Evolutionary conservation across 1,140 invertebrate genomes (phyloP).

Genomic region (Galendromus occidentalis): DNA sequence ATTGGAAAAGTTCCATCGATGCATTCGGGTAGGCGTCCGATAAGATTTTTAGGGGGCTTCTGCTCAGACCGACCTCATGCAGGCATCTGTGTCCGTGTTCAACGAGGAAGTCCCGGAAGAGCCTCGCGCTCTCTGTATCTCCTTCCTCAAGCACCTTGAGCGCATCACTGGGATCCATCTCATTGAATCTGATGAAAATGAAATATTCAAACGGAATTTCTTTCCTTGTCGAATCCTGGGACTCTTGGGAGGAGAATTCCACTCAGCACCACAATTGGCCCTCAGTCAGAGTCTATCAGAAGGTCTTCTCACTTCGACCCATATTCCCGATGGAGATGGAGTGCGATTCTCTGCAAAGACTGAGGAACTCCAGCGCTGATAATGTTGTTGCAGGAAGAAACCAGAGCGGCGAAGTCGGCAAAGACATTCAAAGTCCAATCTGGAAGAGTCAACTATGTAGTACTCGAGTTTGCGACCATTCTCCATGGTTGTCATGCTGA

Average conservation of each 20-base stretch:
- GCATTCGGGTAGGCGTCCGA: no score
- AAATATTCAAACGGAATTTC: no score
- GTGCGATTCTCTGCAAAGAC: not conserved
- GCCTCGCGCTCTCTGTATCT: constrained; percentile 30
- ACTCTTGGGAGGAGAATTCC: no score
- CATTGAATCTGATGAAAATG: not conserved
- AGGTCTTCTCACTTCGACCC: not conserved
- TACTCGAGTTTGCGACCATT: no score
- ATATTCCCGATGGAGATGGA: not conserved
- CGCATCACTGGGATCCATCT: constrained; percentile 25
- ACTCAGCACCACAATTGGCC: no score
- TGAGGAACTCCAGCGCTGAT: not conserved
- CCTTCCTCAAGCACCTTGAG: constrained; percentile 38
- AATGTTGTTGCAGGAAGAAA: not conserved
- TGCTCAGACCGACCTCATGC: constrained; percentile 35
- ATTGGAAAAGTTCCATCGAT: not conserved
- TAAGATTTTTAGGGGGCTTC: no score
- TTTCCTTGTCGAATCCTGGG: no score
- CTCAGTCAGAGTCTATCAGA: no score
- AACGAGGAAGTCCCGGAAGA: constrained; percentile 39
- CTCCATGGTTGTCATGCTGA: no score
- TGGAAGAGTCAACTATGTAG: not conserved
- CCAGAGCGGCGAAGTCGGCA: not conserved
- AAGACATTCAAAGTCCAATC: not conserved
- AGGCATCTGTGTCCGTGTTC: constrained; percentile 49